Evolutionary conservation across 2,888 invertebrate genomes (phyloP), one percentile per base, ranked within the genome.

Genomic region (Drosophila nigricruria): DNA sequence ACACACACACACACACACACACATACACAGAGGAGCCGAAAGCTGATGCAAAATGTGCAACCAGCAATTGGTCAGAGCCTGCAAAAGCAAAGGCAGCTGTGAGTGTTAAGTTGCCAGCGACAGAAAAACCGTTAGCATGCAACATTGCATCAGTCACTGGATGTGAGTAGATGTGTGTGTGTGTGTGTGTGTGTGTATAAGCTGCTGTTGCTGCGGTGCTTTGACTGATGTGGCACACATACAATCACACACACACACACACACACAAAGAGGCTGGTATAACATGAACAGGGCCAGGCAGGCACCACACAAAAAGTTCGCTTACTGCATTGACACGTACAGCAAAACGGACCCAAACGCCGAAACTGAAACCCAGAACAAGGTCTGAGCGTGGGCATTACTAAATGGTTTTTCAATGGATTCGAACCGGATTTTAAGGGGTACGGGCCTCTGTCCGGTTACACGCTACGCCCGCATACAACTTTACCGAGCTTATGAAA

Each of bases 391-490:
- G 16, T 42, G 63, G 56, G 68, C 68, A 67, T 50, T 73, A 52
- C 82, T 88, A 89, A 84, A 89, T 84, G 90, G 70, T 64, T 88
- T 89, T 84, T 82, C 86, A 89, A 89, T 84, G 82, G 85, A 69
- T 73, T 73, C 57, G 47, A 60, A 53, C 63, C 50, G 34, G 50
- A 68, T 59, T 61, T n/a, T 5, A 20, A 52, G 61, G 57, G 61
- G 59, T 65, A 73, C 47, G 40, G 10, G 14, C 42, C 53, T 67
- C 57, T 59, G 52, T 49, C 52, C 52, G 34, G 52, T 52, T 52
- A 36, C 36, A 36, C 18, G 52, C 52, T 34, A 52, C 58, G 49
- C 81, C 77, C 77, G 81, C 77, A 66, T 66, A 77, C 60, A 70
- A 59, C 36, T 57, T 79, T 60, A 57, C 60, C 63, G 59, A 64